A percentile compares a stretch with the other conserved stretches of the same genome.
phyloP scores from a whole-genome alignment of 2,113 vertebrate species.

The Pica pica region DNA sequence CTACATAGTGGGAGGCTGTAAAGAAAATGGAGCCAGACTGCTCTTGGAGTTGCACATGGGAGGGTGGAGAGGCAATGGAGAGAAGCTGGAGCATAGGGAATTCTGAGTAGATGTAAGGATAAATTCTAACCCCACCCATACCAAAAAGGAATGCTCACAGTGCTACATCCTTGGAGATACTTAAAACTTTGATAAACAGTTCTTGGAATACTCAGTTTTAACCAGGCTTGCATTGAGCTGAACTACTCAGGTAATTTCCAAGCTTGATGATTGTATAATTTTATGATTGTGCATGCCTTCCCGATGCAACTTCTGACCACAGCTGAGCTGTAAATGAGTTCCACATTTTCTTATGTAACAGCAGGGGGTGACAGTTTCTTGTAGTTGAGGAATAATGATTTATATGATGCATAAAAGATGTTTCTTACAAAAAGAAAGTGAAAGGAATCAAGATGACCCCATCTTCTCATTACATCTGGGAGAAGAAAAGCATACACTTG shows the following conservation, averaged over 20 bases:
- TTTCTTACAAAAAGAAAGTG: not conserved
- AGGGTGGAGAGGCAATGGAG: not conserved
- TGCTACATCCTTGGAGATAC: not conserved
- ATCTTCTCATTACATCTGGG: not conserved
- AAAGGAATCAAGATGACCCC: not conserved
- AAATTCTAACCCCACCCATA: fast-evolving
- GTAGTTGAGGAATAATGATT: not conserved
- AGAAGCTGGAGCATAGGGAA: not conserved
- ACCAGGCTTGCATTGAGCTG: not conserved
- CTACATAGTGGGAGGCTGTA: not conserved
- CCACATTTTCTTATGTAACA: not conserved
- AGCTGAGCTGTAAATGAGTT: not conserved
- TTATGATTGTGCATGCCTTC: not conserved
- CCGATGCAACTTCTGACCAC: not conserved
- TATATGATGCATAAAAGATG: not conserved
- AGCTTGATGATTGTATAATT: not conserved
- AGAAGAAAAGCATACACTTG: not conserved
- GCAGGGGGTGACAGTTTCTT: not conserved
- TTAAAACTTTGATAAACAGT: not conserved
- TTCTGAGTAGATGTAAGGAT: not conserved
- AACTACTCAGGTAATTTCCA: not conserved
- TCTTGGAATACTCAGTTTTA: not conserved
- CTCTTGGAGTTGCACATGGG: not conserved
- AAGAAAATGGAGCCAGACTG: not conserved
- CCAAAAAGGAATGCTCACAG: not conserved